Base-by-base conservation (phyloP, 1,140 invertebrate genomes). In the Megalopta genalis region DNA sequence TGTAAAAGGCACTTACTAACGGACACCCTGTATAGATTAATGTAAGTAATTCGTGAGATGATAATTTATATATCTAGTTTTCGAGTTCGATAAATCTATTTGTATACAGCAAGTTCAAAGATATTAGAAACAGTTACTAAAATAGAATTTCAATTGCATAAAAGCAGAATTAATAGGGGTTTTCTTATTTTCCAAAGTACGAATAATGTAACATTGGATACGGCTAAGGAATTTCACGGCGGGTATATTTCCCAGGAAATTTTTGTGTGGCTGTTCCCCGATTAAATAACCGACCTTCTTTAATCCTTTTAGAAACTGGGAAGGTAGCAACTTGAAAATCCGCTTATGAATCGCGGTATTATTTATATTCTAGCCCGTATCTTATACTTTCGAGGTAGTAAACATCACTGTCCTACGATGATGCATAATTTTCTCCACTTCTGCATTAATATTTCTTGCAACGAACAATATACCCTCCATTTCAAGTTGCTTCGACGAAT, bases 281-380 rank as follows among this genome's bases (percentile, higher is more conserved):
- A n/a, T 71, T 62, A 70, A 78, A 46, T 72, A 57, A 72, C 49
- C 69, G 5, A 7, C 23, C 32, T 57, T n/a, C 68, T 63, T 64
- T 65, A 64, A 65, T 72, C 69, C 23, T 18, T 64, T 78, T 65
- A 57, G 42, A 64, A 72, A 72, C 46, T 72, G 49, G 23, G 21
- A 49, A 57, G 46, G 12, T 37, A 72, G 49, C 60, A 78, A 65
- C 60, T 78, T 54, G 42, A 16, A 65, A 78, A 78, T 78, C 69
- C 68, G 59, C 68, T 78, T 78, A 78, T 18, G 49, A 42, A 27
- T 72, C 21, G 12, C 10, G 12, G 32, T 23, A 60, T 52, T 64
- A 72, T 72, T 72, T 72, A 54, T 78, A 72, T 72, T 78, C 12
- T 37, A 37, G 4, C 3, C 42, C 8, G 71, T 27, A 67, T 2